phyloP scores from a whole-genome alignment of 1,140 invertebrate species.

The Meloidogyne chitwoodi region DNA sequence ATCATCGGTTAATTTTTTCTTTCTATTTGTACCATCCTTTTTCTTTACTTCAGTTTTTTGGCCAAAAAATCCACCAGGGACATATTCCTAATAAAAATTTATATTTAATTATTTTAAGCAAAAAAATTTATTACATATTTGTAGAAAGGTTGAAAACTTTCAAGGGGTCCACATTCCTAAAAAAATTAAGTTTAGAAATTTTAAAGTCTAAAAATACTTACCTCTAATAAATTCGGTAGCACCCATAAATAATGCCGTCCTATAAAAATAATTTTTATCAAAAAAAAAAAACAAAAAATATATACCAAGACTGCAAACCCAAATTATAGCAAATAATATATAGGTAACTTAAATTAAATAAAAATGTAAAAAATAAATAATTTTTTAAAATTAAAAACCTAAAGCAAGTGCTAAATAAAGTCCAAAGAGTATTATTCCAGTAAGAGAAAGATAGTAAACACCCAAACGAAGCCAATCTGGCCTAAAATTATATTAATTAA shows the following conservation, averaged over 20 bases:
- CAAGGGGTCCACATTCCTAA: constrained; percentile 96
- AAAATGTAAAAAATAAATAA: constrained; percentile 16
- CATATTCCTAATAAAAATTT: constrained; percentile 26
- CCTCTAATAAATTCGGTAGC: constrained; percentile 74
- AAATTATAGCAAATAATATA: constrained; percentile 85
- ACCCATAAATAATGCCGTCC: constrained; percentile 96
- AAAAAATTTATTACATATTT: constrained; percentile 60
- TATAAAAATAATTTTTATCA: constrained; percentile 74
- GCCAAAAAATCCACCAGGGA: constrained; percentile 7
- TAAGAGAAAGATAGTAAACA: constrained; percentile 92
- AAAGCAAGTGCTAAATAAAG: constrained; percentile 84
- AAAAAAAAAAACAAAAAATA: constrained; percentile 93
- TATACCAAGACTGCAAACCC: constrained; percentile 83
- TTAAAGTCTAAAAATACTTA: constrained; percentile 88
- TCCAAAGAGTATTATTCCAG: constrained; percentile 85
- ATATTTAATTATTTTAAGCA: constrained; percentile 52
- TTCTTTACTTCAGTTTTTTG: not conserved
- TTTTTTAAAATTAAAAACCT: constrained; percentile 61
- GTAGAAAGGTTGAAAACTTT: constrained; percentile 95
- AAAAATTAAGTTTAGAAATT: constrained; percentile 77
- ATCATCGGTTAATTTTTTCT: constrained; percentile 31
- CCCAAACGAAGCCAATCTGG: constrained; percentile 84
- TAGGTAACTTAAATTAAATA: constrained; percentile 71
- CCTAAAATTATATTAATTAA: constrained; percentile 1
- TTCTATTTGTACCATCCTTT: constrained; percentile 27